Conservation (phyloP, 1,140 invertebrate species). For the Neodiprion lecontei region DNA sequence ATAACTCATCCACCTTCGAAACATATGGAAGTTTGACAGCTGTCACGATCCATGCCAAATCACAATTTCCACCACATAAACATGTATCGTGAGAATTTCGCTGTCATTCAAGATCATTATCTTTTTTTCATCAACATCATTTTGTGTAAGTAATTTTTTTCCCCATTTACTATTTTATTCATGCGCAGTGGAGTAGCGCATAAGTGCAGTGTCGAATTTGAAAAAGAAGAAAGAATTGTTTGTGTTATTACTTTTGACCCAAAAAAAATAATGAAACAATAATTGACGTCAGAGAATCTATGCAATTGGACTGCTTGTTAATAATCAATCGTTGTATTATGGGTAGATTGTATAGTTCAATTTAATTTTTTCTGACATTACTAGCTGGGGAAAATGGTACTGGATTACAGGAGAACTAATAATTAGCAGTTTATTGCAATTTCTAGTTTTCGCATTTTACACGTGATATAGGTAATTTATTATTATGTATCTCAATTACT, state of each 20-base stretch:
- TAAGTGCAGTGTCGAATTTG: slow-evolving; percentile 25
- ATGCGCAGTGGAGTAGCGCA: not conserved
- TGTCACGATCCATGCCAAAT: slow-evolving; percentile 42
- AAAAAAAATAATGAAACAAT: slow-evolving; percentile 13
- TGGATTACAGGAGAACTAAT: not conserved
- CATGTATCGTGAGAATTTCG: slow-evolving; percentile 34
- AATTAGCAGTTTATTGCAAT: not conserved
- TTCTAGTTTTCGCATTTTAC: not conserved
- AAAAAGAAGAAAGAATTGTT: slow-evolving; percentile 24
- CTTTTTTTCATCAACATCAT: slow-evolving; percentile 42
- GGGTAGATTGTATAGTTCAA: slow-evolving; percentile 31
- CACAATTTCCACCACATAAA: slow-evolving; percentile 31
- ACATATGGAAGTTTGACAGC: slow-evolving; percentile 75
- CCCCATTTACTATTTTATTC: not conserved
- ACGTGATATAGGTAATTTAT: slow-evolving; percentile 5
- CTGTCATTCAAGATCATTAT: slow-evolving; percentile 32
- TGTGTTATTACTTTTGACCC: not conserved
- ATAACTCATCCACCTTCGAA: slow-evolving; percentile 80
- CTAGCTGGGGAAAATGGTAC: slow-evolving; percentile 8
- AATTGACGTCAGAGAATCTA: slow-evolving; percentile 18
- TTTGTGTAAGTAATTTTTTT: slow-evolving; percentile 42
- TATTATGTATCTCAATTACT: not conserved
- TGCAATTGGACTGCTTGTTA: slow-evolving; percentile 26
- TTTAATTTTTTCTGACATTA: slow-evolving; percentile 31
- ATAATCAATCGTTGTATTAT: slow-evolving; percentile 14